A percentile compares a stretch with the other conserved stretches of the same genome.
phyloP scores from a whole-genome alignment of 2,113 vertebrate species.

The Heterochromis multidens region DNA sequence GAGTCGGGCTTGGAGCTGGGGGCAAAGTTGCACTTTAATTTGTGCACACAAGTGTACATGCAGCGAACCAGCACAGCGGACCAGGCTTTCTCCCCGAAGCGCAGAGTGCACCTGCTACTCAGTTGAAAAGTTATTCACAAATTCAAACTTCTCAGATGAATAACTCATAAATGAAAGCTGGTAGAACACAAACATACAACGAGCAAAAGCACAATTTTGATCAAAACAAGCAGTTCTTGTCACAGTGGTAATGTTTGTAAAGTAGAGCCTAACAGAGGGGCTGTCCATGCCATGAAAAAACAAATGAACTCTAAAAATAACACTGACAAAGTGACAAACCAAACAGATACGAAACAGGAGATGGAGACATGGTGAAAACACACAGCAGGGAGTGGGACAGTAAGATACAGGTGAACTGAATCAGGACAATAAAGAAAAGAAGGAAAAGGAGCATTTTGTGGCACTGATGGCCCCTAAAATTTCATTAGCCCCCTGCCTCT shows the following conservation, averaged over 20 bases:
- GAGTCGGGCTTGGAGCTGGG: not conserved
- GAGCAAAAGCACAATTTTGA: not conserved
- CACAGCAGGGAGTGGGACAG: not conserved
- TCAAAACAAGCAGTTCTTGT: not conserved
- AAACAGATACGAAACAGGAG: not conserved
- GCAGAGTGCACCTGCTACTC: not conserved
- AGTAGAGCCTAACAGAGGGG: fast-evolving
- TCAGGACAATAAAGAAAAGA: too few species aligned
- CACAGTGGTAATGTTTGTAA: not conserved
- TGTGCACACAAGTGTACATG: not conserved
- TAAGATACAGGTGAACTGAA: too few species aligned
- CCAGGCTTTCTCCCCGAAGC: not conserved
- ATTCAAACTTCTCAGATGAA: not conserved
- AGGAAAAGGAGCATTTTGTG: not conserved
- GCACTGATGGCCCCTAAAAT: too few species aligned
- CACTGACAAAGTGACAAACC: not conserved
- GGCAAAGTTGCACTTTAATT: not conserved
- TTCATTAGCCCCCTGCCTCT: too few species aligned
- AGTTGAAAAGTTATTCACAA: not conserved
- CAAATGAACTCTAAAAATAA: not conserved
- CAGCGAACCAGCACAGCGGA: not conserved
- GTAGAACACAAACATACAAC: not conserved
- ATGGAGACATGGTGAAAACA: not conserved
- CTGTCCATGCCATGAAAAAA: not conserved
- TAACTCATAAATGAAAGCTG: not conserved